Base-by-base conservation (phyloP, 2,797 vertebrate species). In the Fratercula arctica region DNA sequence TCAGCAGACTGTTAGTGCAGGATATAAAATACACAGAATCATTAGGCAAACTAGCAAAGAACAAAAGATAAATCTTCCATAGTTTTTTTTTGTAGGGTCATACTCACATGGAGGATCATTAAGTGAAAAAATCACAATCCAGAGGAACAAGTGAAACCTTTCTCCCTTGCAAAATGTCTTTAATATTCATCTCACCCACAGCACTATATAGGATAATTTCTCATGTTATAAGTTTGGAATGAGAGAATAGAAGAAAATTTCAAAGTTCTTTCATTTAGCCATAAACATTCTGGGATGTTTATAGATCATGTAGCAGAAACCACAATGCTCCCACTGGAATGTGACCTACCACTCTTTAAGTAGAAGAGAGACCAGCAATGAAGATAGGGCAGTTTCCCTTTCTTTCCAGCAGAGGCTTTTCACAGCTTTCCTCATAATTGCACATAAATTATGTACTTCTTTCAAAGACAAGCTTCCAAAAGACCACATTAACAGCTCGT, bases 381-480 rank as follows among this genome's bases (percentile, higher is more conserved):
- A 95, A 95, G 94, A 94, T 37, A 29, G 77, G 87, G 92, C n/a
- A 35, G 54, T 95, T 95, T 95, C 56, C 50, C 60, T 72, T 89
- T 94, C 84, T 93, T 92, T 95, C 87, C 92, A 96, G 67, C 89
- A 96, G 87, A 82, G 79, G 54, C 28, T 90, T 93, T 93, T 96
- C 92, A 97, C 83, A 93, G 79, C 23, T 96, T 97, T 96, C 77
- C 80, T 97, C 75, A 91, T 94, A 97, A 97, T 72, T 95, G 61
- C 93, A 95, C 54, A 96, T 95, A 97, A 97, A 97, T 96, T 95
- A 95, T 46, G 14, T 70, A 74, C 45, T 95, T 89, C 69, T 70
- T 91, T 95, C 93, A 82, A 97, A 96, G 94, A 57, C 87, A 95
- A 95, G 86, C 87, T 97, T 94, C 95, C 93, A 67, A 95, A 93